Evolutionary conservation across 2,113 vertebrate species (phyloP).

Genomic region (Oplegnathus fasciatus): DNA sequence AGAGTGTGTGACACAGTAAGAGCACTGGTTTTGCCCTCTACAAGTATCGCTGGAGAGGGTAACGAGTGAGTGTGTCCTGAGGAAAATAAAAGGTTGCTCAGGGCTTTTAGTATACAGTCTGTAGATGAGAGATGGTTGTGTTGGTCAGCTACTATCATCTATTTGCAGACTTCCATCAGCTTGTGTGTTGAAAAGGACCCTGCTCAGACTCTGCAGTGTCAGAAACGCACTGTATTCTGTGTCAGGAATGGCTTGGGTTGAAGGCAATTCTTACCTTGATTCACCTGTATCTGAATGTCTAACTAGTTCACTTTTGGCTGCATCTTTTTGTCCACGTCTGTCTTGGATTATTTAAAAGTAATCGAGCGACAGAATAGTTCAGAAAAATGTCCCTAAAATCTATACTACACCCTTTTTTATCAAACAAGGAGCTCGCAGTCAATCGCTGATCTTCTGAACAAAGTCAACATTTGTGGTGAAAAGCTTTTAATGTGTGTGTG

Average conservation of each 20-base stretch:
- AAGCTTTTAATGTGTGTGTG: too few relatives aligned
- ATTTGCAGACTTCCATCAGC: not conserved
- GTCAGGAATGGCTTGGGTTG: not conserved
- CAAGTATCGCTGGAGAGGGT: slow-evolving; percentile 33
- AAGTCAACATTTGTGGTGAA: too few relatives aligned
- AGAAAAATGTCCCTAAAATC: not conserved
- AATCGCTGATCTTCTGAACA: not conserved
- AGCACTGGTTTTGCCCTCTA: slow-evolving; percentile 36
- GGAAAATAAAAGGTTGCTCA: slow-evolving; percentile 1
- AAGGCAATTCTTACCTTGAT: not conserved
- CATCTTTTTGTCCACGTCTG: not conserved
- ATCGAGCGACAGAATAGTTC: not conserved
- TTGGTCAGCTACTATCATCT: slow-evolving; percentile 6
- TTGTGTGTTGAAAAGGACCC: not conserved
- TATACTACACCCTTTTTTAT: not conserved
- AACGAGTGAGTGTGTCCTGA: slow-evolving; percentile 1
- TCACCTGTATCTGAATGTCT: not conserved
- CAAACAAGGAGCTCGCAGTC: not conserved
- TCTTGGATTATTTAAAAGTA: not conserved
- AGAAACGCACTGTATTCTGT: not conserved
- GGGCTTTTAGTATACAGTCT: not conserved
- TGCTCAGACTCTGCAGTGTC: not conserved
- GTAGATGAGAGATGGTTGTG: slow-evolving; percentile 1
- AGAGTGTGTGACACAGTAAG: slow-evolving; percentile 8
- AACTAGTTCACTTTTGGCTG: not conserved